Base-by-base conservation (phyloP, 2,797 vertebrate genomes). In the Spinus pinus region DNA sequence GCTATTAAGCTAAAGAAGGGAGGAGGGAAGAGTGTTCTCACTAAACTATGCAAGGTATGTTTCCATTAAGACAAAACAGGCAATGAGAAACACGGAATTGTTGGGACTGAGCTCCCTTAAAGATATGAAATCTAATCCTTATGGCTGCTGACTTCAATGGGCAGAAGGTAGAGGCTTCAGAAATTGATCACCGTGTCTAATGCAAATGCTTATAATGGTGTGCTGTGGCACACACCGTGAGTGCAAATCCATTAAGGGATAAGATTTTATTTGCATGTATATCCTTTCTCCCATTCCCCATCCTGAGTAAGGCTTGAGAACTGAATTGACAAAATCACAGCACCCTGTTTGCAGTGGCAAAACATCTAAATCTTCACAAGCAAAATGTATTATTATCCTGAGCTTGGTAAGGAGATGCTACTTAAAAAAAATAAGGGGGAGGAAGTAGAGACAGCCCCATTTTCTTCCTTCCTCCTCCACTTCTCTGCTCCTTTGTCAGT, bases 171-270 rank as follows among this genome's bases (percentile, higher is more conserved):
- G 94, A 88, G 69, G 65, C 74, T 94, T 95, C 81, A 90, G 95
- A 95, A 95, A 91, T 85, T 84, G 87, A 95, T 95, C 70, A 70
- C 54, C 44, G 15, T 83, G 77, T 90, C 77, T 94, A 81, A 91
- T 81, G 65, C 89, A 91, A 94, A 81, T 92, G 90, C 79, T 77
- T 62, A 49, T 92, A 88, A 91, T 83, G 73, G 51, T 93, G 88
- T 85, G 67, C 79, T 81, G 67, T 77, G 88, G 79, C 86, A 92
- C 69, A 72, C 4, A 22, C 61, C 91, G 66, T 90, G 87, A 96
- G 94, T 81, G 51, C 88, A 95, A 91, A 88, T 86, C 85, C 89
- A 95, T 97, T 95, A 94, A 89, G 83, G 82, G 56, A 69, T 90
- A 81, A 62, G 61, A 86, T 90, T 75, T 91, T 57, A 94, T 93